Evolutionary conservation across 2,797 vertebrate genomes (phyloP), one percentile per base, ranked within the genome.

Genomic region (Graptemys geographica): DNA sequence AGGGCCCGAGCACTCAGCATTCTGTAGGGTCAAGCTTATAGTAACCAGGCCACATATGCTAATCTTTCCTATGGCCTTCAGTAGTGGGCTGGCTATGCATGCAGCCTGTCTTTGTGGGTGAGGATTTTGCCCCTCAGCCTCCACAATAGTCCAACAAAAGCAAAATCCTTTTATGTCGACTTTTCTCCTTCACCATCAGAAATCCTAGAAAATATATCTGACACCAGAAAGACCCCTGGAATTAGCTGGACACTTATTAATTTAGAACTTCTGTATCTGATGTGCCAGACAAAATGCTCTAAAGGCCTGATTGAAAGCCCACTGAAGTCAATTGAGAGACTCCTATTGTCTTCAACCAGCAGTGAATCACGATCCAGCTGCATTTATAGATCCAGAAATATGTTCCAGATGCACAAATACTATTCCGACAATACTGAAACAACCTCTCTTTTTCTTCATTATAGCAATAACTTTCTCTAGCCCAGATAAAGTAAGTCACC

Each of bases 371-470:
- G 44, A 93, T 95, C 94, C 92, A 87, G 87, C 89, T 94, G 88
- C 92, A n/a, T 81, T 86, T 90, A 72, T 83, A 19, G 88, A 82
- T 88, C 92, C 94, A 96, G 80, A 95, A 96, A 96, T 96, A 95
- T 37, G 62, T 86, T 97, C 95, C 96, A 97, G 87, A 94, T 97
- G 94, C 90, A 96, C 81, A 83, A 91, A 90, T 90, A 87, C 0
- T 1, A 81, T 84, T 87, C 91, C 92, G 87, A 93, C 93, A 93
- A 87, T 89, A 83, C 91, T 94, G 92, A 97, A 97, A 94, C 79
- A 97, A 96, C 84, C 88, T 96, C 95, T 97, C 86, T 95, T 62
- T 96, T 89, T 88, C 53, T 90, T 92, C 79, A 41, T 95, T 96
- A 79, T 85, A 93, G 92, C 93, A 93, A 49, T 93, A 94, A 92